Percentiles rank a stretch among this genome's conserved stretches.
These are phyloP conservation scores for Cygnus olor DNA, from an alignment of 2,797 vertebrate genomes.

Conservation along the genomic window DNA sequence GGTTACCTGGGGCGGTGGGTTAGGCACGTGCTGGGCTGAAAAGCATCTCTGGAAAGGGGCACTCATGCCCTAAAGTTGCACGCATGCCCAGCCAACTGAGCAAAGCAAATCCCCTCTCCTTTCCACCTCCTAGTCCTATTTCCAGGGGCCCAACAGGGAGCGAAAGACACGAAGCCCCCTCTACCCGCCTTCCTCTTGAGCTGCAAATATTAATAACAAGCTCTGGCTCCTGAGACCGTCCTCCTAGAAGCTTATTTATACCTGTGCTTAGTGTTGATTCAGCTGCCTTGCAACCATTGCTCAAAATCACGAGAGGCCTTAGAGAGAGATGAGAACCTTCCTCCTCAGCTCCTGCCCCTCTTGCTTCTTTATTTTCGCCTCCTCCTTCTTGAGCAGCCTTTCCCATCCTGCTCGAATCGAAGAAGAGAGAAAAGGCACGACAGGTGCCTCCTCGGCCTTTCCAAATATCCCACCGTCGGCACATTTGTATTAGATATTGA, in stretches of 20 bases:
- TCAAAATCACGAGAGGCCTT: constrained; percentile 30
- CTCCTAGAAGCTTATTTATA: constrained; percentile 55
- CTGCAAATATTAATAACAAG: neutral
- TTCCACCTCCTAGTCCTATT: neutral
- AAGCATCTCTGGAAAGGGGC: neutral
- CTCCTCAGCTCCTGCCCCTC: neutral
- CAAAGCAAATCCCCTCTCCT: neutral
- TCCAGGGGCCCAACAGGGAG: neutral
- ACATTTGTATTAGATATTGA: constrained; percentile 83
- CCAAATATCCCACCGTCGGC: constrained; percentile 71
- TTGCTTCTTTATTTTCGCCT: neutral
- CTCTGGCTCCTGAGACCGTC: neutral
- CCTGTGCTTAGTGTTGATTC: constrained; percentile 48
- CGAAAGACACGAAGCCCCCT: neutral
- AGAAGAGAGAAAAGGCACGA: neutral
- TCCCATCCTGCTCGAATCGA: neutral
- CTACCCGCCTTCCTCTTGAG: neutral
- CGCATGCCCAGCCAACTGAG: neutral
- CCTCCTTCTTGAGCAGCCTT: neutral
- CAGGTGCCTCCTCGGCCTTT: constrained; percentile 60
- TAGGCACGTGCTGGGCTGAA: neutral
- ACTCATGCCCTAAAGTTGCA: neutral
- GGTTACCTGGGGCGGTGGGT: neutral
- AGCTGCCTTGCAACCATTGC: constrained; percentile 13
- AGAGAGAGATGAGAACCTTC: neutral